phyloP scores from a whole-genome alignment of 35 echinoderm and acorn worm genomes.

The Eucidaris tribuloides region DNA sequence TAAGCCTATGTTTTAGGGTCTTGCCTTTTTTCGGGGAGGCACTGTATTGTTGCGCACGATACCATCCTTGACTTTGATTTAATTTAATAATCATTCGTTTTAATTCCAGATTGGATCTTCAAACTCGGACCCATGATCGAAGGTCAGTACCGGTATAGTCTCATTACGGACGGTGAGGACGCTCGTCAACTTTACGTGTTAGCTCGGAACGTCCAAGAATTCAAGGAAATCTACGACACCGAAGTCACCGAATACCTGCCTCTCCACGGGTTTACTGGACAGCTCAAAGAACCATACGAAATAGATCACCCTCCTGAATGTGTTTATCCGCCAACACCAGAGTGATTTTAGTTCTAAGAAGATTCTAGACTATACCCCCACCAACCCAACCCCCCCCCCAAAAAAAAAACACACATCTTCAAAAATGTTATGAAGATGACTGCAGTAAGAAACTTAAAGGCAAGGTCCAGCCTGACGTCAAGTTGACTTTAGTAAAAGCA shows the following conservation, averaged over 20 bases:
- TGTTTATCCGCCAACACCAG: slow-evolving; percentile 5
- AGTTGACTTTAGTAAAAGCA: too few species aligned
- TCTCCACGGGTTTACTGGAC: neutral
- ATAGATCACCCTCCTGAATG: neutral
- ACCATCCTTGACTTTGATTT: too few species aligned
- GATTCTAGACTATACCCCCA: neutral
- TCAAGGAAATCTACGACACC: slow-evolving; percentile 49
- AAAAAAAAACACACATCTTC: too few species aligned
- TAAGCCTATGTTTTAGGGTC: too few species aligned
- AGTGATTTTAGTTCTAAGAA: too few species aligned
- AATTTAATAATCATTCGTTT: too few species aligned
- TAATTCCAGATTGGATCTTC: slow-evolving; percentile 70
- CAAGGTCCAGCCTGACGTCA: too few species aligned
- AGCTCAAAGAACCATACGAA: neutral
- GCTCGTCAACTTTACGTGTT: slow-evolving; percentile 63
- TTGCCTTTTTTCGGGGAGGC: too few species aligned
- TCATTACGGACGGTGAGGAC: slow-evolving; percentile 61
- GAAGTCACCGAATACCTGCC: slow-evolving; percentile 38
- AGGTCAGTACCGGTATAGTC: slow-evolving; percentile 64
- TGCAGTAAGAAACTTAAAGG: too few species aligned
- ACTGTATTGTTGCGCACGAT: too few species aligned
- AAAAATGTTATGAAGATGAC: too few species aligned
- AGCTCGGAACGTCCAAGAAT: slow-evolving; percentile 37
- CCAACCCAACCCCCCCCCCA: neutral
- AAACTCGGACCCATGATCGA: slow-evolving; percentile 63